Evolutionary conservation across 1,140 invertebrate species (phyloP).

Genomic region (Mercenaria mercenaria): DNA sequence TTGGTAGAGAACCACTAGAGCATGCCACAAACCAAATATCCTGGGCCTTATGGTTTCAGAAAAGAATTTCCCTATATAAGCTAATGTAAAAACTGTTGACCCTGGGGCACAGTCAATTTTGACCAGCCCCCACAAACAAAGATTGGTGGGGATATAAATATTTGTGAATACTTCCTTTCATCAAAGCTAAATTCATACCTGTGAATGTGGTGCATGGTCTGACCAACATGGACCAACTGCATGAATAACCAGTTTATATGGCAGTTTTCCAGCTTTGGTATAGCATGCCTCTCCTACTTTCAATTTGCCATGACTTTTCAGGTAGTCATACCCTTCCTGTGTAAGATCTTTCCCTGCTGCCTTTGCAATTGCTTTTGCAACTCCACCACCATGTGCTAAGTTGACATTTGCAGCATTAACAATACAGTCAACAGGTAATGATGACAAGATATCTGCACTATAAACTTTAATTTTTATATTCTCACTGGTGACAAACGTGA

Average conservation of each 20-base stretch:
- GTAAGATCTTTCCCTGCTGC: conserved; percentile 65
- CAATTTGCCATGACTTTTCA: conserved; percentile 61
- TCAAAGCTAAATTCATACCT: no score
- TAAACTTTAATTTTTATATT: conserved; percentile 67
- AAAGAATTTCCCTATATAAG: no score
- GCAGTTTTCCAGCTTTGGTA: conserved; percentile 69
- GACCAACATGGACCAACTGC: no score
- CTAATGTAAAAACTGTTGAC: no score
- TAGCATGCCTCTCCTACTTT: conserved; percentile 59
- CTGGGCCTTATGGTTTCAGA: no score
- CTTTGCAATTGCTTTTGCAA: conserved; percentile 92
- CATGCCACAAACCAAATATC: no score
- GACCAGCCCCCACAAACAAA: no score
- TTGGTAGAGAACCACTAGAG: no score
- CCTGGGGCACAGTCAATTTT: no score
- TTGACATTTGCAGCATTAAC: conserved; percentile 95
- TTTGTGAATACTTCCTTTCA: no score
- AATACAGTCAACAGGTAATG: conserved; percentile 93
- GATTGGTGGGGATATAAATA: no score
- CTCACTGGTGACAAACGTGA: not conserved
- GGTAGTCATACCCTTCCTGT: conserved; percentile 64
- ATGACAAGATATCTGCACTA: conserved; percentile 94
- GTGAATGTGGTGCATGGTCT: no score
- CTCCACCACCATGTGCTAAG: conserved; percentile 92
- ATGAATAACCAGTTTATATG: conserved; percentile 70